These are phyloP conservation scores for Lepidocyrtoides sp. DNA, from an alignment of 2,888 invertebrate genomes.

Conservation along the genomic window DNA sequence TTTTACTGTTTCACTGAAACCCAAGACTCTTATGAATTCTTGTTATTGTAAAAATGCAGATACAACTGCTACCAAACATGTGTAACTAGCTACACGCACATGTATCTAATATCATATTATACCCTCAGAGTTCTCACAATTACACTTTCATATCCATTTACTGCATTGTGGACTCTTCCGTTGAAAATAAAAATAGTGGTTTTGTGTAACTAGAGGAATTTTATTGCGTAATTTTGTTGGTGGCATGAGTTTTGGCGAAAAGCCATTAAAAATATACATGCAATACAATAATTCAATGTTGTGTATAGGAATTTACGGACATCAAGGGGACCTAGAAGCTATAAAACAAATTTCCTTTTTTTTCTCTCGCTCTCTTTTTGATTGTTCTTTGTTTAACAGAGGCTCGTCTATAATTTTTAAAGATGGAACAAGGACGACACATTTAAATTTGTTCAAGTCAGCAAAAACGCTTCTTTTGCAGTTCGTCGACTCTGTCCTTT, in stretches of 20 bases:
- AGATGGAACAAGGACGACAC: conserved; percentile 8
- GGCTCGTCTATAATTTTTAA: not conserved
- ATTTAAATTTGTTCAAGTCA: conserved; percentile 36
- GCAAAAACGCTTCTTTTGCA: not conserved
- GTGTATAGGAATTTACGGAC: not conserved
- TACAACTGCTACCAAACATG: not conserved
- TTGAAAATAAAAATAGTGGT: conserved; percentile 48
- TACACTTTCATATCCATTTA: no score
- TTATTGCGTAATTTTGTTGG: conserved; percentile 75
- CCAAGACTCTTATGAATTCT: not conserved
- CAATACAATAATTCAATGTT: conserved; percentile 19
- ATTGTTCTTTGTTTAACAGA: conserved; percentile 49
- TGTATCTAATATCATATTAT: no score
- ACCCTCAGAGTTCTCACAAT: no score
- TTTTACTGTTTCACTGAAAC: not conserved
- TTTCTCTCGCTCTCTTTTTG: conserved; percentile 4
- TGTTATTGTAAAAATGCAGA: not conserved
- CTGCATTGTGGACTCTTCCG: not conserved
- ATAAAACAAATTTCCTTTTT: conserved; percentile 26
- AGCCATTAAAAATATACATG: conserved; percentile 66
- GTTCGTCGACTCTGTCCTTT: not conserved
- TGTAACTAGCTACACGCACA: no score
- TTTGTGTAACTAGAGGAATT: conserved; percentile 54
- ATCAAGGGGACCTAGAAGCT: not conserved
- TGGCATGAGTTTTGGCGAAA: conserved; percentile 66